Evolutionary conservation across 2,797 vertebrate species (phyloP).

Genomic region (Pachyuromys duprasi): DNA sequence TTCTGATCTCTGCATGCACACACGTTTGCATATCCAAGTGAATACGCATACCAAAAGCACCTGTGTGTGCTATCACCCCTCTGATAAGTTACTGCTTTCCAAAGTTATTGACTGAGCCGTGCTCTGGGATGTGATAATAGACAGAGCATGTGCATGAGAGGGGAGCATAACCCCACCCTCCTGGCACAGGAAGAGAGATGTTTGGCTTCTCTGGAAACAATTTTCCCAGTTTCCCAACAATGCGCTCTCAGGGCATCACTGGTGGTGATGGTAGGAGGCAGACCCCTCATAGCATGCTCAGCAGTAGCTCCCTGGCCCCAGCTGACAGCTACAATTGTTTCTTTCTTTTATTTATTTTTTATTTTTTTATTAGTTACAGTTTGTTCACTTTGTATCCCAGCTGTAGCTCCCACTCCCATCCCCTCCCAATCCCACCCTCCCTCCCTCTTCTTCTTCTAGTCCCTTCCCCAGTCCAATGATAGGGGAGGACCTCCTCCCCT

Average conservation of each 20-base stretch:
- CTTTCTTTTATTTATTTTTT: too few relatives aligned
- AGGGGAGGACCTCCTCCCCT: too few relatives aligned
- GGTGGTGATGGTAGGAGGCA: not conserved
- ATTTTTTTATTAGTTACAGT: too few relatives aligned
- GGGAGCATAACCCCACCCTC: fast-evolving
- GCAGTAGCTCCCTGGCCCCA: not conserved
- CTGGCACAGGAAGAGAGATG: fast-evolving
- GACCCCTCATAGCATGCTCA: fast-evolving
- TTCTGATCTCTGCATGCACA: not conserved
- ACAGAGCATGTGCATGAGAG: fast-evolving
- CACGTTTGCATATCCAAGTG: not conserved
- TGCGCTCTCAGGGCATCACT: fast-evolving
- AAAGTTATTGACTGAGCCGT: not conserved
- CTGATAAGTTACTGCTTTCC: not conserved
- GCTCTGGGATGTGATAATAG: fast-evolving
- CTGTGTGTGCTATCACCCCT: not conserved
- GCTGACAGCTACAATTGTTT: not conserved
- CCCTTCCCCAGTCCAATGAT: too few relatives aligned
- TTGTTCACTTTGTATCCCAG: too few relatives aligned
- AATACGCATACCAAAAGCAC: too few relatives aligned
- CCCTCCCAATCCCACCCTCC: too few relatives aligned
- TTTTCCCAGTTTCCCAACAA: not conserved
- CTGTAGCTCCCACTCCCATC: too few relatives aligned
- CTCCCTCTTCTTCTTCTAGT: too few relatives aligned
- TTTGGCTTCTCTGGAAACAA: not conserved